A percentile compares a stretch with the other conserved stretches of the same genome.
Conservation (phyloP, 2,888 invertebrate genomes). For the Liposcelis brunnea region DNA sequence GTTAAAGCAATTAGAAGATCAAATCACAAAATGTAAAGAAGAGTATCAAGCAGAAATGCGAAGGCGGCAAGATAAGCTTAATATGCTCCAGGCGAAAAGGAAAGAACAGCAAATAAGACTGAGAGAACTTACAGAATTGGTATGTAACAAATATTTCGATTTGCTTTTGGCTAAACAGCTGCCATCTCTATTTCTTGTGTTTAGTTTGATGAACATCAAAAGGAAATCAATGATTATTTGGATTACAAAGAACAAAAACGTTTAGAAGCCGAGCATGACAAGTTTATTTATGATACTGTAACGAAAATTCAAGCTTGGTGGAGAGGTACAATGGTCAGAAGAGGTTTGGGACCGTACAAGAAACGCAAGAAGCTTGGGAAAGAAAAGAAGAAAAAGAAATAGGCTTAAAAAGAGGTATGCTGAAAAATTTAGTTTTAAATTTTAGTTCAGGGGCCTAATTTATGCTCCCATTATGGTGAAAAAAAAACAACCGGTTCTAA, state of each 20-base stretch:
- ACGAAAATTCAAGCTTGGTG: conserved; percentile 30
- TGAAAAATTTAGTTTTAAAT: too few species aligned
- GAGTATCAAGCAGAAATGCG: conserved; percentile 11
- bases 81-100: conserved; percentile 5
- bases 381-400: conserved; percentile 13
- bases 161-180: not conserved
- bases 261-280: conserved; percentile 14
- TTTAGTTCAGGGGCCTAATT: too few species aligned
- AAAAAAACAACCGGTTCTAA: too few species aligned
- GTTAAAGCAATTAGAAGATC: conserved; percentile 12
- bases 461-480: too few species aligned
- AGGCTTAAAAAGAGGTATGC: too few species aligned
- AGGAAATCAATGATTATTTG: conserved; percentile 15
- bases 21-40: conserved; percentile 13
- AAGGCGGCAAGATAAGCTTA: conserved; percentile 8
- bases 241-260: conserved; percentile 12
- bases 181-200: conserved; percentile 1
- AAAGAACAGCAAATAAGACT: conserved; percentile 10
- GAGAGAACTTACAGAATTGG: conserved; percentile 4
- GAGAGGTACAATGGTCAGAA: conserved; percentile 31
- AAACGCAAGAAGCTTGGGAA: not conserved
- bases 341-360: conserved; percentile 26
- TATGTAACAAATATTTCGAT: conserved; percentile 9
- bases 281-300: conserved; percentile 15
- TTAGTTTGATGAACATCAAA: conserved; percentile 16